Conservation (phyloP, 2,113 vertebrate genomes). For the Cottus gobio region DNA sequence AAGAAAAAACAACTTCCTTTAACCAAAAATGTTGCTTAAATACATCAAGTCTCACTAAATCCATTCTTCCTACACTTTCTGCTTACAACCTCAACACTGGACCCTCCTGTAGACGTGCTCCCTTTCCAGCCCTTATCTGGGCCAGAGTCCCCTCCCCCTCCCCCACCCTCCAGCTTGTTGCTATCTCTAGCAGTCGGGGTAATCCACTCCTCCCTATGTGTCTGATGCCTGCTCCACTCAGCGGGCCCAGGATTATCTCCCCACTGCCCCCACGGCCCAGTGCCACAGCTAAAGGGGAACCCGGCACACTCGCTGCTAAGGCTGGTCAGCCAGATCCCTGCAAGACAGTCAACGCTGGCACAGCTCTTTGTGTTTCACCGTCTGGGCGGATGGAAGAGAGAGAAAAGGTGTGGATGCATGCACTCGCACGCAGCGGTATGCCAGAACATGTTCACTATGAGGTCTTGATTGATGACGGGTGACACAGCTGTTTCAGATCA, state of each 20-base stretch:
- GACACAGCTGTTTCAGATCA: conserved; percentile 67
- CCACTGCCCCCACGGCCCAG: conserved; percentile 53
- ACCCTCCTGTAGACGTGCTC: conserved; percentile 51
- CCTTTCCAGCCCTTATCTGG: conserved; percentile 64
- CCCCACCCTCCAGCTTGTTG: conserved; percentile 55
- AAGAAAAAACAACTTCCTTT: neutral
- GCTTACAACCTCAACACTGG: conserved; percentile 36
- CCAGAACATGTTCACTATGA: conserved; percentile 41
- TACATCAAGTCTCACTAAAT: conserved; percentile 9
- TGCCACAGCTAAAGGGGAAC: conserved; percentile 55
- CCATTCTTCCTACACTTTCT: conserved; percentile 37
- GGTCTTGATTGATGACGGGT: conserved; percentile 68
- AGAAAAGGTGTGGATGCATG: neutral
- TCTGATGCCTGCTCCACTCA: conserved; percentile 75
- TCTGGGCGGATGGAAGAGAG: conserved; percentile 5
- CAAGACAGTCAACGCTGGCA: conserved; percentile 24
- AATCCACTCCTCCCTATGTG: conserved; percentile 77
- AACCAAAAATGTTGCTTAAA: neutral
- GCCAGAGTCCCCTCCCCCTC: conserved; percentile 18
- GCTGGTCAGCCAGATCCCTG: conserved; percentile 44
- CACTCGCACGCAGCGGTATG: conserved; percentile 27
- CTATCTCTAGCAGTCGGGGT: conserved; percentile 74
- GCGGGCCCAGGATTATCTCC: conserved; percentile 70
- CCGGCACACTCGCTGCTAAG: conserved; percentile 37
- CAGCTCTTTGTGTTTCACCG: conserved; percentile 26